Evolutionary conservation across 2,113 vertebrate genomes (phyloP), one percentile per base, ranked within the genome.

Genomic region (Eudyptes chrysolophus): DNA sequence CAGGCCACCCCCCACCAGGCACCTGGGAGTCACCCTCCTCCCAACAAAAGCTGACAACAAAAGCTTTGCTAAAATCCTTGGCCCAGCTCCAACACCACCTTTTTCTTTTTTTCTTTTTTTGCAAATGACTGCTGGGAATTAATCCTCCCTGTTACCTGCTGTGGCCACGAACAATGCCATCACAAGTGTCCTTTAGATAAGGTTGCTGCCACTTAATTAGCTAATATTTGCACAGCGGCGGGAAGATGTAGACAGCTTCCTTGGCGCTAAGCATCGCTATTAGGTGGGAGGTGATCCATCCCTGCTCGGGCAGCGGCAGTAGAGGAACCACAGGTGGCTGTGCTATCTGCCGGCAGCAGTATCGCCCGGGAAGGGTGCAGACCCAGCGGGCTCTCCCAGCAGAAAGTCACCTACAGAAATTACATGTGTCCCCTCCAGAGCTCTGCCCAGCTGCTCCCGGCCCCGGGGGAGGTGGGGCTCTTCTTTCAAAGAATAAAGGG

Each of bases 211-310:
- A 71, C 83, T 87, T 66, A 10, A 91, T 94, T 70, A 93, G 80
- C 87, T 30, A 32, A 36, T 71, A 83, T 87, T 87, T 83, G 88
- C 83, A 21, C 51, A 42, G 76, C 10, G 2, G 17, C 2, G 0
- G 36, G 76, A n/a, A 65, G 88, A 19, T 9, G 77, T 1, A 18
- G 70, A 24, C 11, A 24, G 70, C 52, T 81, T 17, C 49, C 87
- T 22, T 5, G 4, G 57, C 1, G 1, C 69, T n/a, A 0, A 32
- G 55, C 70, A 30, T 51, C 9, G 0, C 34, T 18, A 0, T 4
- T 3, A 8, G 52, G 34, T 1, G n/a, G 78, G 44, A 36, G 51
- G 27, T 24, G 72, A 44, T 8, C 55, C 8, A 0, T 36, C 51
- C 51, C 55, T 2, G 44, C 57, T 10, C 11, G 2, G 62, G 54